Conservation (phyloP, 92 coral and sea anemone genomes). For the Plumapathes pennacea region DNA sequence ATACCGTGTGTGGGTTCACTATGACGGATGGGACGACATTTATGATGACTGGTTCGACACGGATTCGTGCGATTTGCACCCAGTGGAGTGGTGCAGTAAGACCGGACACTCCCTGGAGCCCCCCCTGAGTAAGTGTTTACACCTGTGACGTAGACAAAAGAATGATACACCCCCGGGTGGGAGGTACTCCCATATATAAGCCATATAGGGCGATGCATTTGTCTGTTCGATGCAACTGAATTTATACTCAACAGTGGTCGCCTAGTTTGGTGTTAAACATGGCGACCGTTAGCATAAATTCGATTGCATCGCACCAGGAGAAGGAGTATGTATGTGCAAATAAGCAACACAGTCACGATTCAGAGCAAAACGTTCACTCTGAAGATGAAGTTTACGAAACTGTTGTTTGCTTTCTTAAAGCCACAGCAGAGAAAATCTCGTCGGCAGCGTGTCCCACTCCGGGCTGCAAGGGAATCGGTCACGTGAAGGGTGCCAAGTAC, state of each 20-base stretch:
- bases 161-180: too few relatives aligned
- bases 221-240: too few relatives aligned
- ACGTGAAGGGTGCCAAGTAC: conserved; percentile 91
- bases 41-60: conserved; percentile 99
- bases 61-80: conserved; percentile 84
- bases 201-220: too few relatives aligned
- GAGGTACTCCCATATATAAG: too few relatives aligned
- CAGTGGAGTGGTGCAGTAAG: conserved; percentile 89
- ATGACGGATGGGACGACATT: conserved; percentile 98
- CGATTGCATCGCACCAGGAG: too few relatives aligned
- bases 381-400: too few relatives aligned
- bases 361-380: too few relatives aligned
- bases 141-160: background rate
- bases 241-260: too few relatives aligned
- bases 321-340: too few relatives aligned
- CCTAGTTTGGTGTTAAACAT: too few relatives aligned
- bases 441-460: conserved; percentile 90
- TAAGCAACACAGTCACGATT: too few relatives aligned
- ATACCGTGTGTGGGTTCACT: conserved; percentile 76
- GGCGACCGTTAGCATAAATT: too few relatives aligned
- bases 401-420: conserved; percentile 23
- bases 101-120: conserved; percentile 94
- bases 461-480: conserved; percentile 91
- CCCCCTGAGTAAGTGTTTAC: conserved; percentile 78
- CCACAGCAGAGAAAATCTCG: conserved; percentile 75